Base-by-base conservation (phyloP, 2,888 invertebrate species). In the Minunthozetes semirufus region DNA sequence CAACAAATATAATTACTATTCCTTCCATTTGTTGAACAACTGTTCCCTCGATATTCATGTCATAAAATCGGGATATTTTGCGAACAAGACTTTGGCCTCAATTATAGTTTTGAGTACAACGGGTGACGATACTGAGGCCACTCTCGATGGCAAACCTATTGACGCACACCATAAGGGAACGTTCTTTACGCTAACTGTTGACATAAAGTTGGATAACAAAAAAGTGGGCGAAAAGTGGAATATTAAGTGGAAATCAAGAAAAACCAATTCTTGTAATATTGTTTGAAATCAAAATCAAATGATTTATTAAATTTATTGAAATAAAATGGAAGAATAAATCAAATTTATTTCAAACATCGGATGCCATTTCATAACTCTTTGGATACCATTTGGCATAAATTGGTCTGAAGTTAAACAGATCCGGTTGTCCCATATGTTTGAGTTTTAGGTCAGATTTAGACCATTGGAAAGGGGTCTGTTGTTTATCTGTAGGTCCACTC, bases 401-500 rank as follows among this genome's bases (percentile, higher is more conserved):
- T 1, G 88, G 86, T 48, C 86, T 84, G 81, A 92, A 93, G 70
- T 87, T 84, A 87, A 90, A 92, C 68, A 86, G 82, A 79, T 92
- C 90, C 0, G 92, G 91, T 11, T 91, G 88, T 2, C 90, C 90
- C 76, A 86, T 81, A 80, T 91, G 92, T 0, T 88, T 85, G 27
- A 86, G 80, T 70, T 82, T 81, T 76, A 89, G 90, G 77, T 85
- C 88, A 77, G 88, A 87, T 72, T 86, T 86, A 72, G 89, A 88
- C 92, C 92, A 93, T 80, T 88, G 87, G 83, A 92, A 93, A 0
- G 90, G 87, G 73, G 89, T 89, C 66, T 88, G 83, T 17, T 83
- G 82, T 86, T 19, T 50, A 13, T 50, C 19, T n/a, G 50, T 76
- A 1, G 77, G 77, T 17, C 77, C 77, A 17, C 73, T 63, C 11